Percentiles rank a stretch among this genome's conserved stretches.
These are phyloP conservation scores for Masticophis lateralis DNA, from an alignment of 2,797 vertebrate genomes.

Conservation along the genomic window DNA sequence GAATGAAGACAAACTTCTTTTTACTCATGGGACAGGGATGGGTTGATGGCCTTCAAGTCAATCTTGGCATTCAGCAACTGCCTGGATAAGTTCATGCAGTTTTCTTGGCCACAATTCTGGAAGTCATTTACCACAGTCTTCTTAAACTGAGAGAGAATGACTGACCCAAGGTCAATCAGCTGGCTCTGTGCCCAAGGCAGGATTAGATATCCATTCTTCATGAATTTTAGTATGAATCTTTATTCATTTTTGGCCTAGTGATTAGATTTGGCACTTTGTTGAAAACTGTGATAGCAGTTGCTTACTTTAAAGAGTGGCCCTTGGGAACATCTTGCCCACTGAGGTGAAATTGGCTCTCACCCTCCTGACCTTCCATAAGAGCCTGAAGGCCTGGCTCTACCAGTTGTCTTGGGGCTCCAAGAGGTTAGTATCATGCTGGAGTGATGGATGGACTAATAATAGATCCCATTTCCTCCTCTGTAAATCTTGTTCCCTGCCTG, in stretches of 20 bases:
- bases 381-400: not conserved
- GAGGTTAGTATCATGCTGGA: not conserved
- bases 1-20: no score
- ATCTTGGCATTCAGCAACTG: no score
- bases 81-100: no score
- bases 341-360: not conserved
- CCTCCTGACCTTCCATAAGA: not conserved
- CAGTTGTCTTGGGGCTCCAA: not conserved
- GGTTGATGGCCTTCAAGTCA: no score
- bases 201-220: not conserved
- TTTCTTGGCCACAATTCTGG: no score
- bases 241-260: not conserved
- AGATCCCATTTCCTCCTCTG: not conserved
- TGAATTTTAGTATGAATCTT: not conserved
- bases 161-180: no score
- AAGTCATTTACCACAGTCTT: no score
- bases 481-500: not conserved
- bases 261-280: not conserved
- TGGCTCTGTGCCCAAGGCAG: no score
- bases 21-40: no score
- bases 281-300: not conserved
- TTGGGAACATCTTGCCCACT: not conserved
- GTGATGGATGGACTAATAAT: not conserved
- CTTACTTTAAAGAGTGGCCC: not conserved
- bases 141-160: no score